Base-by-base conservation (phyloP, 2,797 vertebrate species). In the Sebastes elongatus region DNA sequence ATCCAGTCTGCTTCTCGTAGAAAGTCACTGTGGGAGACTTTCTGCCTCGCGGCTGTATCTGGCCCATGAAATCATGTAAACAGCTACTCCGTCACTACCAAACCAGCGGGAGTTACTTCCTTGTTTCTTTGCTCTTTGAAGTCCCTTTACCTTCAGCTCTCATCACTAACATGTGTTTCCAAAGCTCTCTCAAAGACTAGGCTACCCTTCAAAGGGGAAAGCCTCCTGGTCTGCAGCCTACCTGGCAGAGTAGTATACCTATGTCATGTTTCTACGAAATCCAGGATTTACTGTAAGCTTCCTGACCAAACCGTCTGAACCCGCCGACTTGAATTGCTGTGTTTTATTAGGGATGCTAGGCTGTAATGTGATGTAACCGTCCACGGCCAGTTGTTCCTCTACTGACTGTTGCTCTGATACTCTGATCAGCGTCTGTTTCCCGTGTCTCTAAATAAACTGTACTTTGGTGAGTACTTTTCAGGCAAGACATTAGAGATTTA, bases 221-320 rank as follows among this genome's bases (percentile, higher is more conserved):
- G 33, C 56, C 49, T 75, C 25, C 18, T 53, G 64, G 46, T 65
- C 74, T 4, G 7, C 65, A 63, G 80, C 62, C 61, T 63, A 85
- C 82, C 83, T 89, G 78, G 25, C 64, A 72, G 32, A 74, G 56
- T 20, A 5, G 60, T 78, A 78, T 84, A 88, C 84, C 74, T 85
- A 66, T 82, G 80, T 84, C 57, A 69, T 82, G 65, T 81, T 74
- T 33, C 28, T 55, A 10, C 7, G 16, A 84, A 86, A 88, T 84
- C 84, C 82, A 85, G 79, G 84, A 76, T 90, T 86, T 80, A 74
- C 64, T 67, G 42, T 78, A 86, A 86, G 60, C 75, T 64, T 49
- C 71, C 71, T 8, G 46, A 52, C 57, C 81, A 78, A 82, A 78
- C 64, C 4, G 22, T 27, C 68, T 81, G 66, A 88, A 83, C 68